These are phyloP conservation scores for Bucorvus abyssinicus DNA, from an alignment of 2,797 vertebrate species.

Conservation along the genomic window DNA sequence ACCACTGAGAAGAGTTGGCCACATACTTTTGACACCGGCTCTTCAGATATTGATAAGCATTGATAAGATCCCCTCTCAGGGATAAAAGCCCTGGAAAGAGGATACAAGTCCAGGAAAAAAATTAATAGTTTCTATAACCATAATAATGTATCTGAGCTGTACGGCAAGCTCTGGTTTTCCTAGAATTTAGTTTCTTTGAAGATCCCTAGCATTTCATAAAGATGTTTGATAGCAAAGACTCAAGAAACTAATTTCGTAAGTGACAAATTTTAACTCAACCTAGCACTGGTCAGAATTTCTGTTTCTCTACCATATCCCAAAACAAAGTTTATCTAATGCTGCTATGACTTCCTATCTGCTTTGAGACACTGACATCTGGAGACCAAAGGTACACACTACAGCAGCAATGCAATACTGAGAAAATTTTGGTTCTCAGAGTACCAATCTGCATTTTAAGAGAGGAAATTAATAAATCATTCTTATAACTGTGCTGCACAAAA, in stretches of 20 bases:
- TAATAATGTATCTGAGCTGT: not conserved
- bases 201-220: not conserved
- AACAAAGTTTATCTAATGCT: not conserved
- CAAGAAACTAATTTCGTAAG: not conserved
- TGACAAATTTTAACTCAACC: not conserved
- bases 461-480: too few relatives aligned
- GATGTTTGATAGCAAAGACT: not conserved
- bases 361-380: constrained; percentile 70
- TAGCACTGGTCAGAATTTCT: not conserved
- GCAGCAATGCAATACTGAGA: not conserved
- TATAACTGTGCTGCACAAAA: not conserved
- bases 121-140: not conserved
- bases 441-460: too few relatives aligned
- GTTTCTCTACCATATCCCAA: not conserved
- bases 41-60: too few relatives aligned
- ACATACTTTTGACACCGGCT: too few relatives aligned
- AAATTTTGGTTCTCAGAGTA: too few relatives aligned
- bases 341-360: not conserved
- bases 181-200: not conserved
- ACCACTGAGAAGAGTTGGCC: too few relatives aligned
- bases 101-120: not conserved
- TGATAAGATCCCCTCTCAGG: too few relatives aligned
- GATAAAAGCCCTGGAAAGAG: not conserved
- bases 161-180: not conserved
- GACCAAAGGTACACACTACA: constrained; percentile 46